Evolutionary conservation across 92 coral and sea anemone genomes (phyloP).

Genomic region (Umimayanthus chanpuru): DNA sequence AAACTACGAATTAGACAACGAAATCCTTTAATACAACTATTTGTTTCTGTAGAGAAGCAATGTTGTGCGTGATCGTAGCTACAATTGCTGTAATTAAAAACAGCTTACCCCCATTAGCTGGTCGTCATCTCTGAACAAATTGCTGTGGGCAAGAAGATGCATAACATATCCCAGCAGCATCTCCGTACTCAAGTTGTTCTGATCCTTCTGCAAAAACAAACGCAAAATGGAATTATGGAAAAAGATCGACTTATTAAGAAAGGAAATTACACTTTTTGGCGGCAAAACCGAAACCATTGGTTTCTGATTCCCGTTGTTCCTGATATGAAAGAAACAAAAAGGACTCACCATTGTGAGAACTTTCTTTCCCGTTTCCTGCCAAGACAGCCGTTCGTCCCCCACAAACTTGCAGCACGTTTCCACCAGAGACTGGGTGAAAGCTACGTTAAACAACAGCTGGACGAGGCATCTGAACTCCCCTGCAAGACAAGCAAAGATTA

Average conservation of each 20-base stretch:
- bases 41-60: not conserved
- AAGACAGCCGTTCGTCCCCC: slow-evolving; percentile 90
- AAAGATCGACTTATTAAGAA: not conserved
- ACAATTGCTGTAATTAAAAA: not conserved
- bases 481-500: slow-evolving; percentile 10
- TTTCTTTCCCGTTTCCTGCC: slow-evolving; percentile 85
- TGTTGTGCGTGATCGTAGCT: no score
- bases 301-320: not conserved
- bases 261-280: not conserved
- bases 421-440: slow-evolving; percentile 79
- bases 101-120: slow-evolving; percentile 85
- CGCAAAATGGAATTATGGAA: not conserved
- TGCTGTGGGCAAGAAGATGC: slow-evolving; percentile 72
- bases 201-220: slow-evolving; percentile 55
- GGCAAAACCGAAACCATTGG: not conserved
- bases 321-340: not conserved
- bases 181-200: slow-evolving; percentile 69
- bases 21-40: not conserved
- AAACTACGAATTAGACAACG: not conserved
- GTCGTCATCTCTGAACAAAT: slow-evolving; percentile 75
- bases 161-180: slow-evolving; percentile 86
- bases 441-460: slow-evolving; percentile 83
- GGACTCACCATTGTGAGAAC: slow-evolving; percentile 62
- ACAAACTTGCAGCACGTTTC: slow-evolving; percentile 89
- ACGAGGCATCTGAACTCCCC: slow-evolving; percentile 91